phyloP scores from a whole-genome alignment of 1,140 invertebrate species.

The Drosophila elegans region DNA sequence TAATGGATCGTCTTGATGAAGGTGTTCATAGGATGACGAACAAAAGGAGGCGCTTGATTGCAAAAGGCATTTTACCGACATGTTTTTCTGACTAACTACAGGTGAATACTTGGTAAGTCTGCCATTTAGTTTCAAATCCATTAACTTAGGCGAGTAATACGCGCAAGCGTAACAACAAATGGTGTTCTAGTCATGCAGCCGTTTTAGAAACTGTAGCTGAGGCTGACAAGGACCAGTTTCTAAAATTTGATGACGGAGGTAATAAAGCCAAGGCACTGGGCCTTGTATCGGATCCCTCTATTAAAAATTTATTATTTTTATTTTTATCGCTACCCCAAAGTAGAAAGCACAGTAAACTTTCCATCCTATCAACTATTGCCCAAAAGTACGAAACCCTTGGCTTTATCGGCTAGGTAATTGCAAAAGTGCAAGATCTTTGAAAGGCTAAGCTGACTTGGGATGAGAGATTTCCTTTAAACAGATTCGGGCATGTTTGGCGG shows the following conservation, averaged over 20 bases:
- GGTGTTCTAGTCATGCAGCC: no score
- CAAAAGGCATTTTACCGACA: no score
- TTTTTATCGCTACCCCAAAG: neutral
- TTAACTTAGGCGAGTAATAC: no score
- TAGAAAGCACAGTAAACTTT: neutral
- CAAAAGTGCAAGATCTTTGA: neutral
- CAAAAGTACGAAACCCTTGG: neutral
- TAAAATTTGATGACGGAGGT: no score
- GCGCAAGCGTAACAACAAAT: no score
- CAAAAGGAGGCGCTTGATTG: neutral
- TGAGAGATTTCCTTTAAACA: no score
- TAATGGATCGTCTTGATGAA: neutral
- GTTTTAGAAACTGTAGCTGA: no score
- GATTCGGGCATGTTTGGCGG: neutral
- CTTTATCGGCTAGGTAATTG: neutral
- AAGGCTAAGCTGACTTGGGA: neutral
- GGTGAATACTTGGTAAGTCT: no score
- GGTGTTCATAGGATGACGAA: neutral
- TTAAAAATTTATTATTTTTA: neutral
- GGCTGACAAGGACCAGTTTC: no score
- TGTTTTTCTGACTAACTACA: no score
- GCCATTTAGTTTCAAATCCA: no score
- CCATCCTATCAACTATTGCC: neutral
- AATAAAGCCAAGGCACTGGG: neutral
- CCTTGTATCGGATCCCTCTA: neutral